Base-by-base conservation (phyloP, 2,113 vertebrate genomes). In the Phrynocephalus versicolor region DNA sequence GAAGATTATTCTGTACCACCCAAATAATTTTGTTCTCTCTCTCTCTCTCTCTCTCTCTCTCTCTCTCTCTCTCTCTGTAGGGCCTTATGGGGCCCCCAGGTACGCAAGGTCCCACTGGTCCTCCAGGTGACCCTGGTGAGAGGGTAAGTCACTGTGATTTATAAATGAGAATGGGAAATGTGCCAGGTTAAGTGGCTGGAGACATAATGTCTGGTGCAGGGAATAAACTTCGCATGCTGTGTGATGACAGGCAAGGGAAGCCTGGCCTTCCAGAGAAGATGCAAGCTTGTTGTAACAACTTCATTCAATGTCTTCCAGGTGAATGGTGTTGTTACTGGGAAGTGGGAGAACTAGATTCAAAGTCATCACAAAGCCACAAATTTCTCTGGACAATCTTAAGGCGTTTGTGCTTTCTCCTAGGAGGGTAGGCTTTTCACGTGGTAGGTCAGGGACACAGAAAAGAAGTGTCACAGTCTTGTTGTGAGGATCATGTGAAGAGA, bases 81-180 rank as follows among this genome's bases (percentile, higher is more conserved):
- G 98, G 98, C 95, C 97, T 98, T 84, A 98, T 97, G 91, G 98
- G 98, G 91, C 97, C 98, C 60, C 94, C 98, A 35, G 98, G 98
- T 89, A 95, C 98, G 57, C 98, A 97, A 92, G 98, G 98, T 82
- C 97, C 98, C 75, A 96, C 97, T 84, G 98, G 98, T 82, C 87
- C 97, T 75, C 78, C 97, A 83, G 98, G 98, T 94, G 98, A 99
- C 94, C 94, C 98, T 80, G 98, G 98, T 65, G 98, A 99, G 85
- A 98, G 98, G 96, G 98, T 99, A 92, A 98, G 97, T 96, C 77
- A 89, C 60, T 2, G 30, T 19, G 58, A 51, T 25, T 91, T 86
- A n/a, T 84, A 51, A 55, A 79, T 64, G 69, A 27, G n/a, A 75
- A 45, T 30, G 51, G 14, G 60, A 88, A 67, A 1, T 30, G 33